Evolutionary conservation across 2,888 invertebrate genomes (phyloP).

Genomic region (Cyaniris semiargus): DNA sequence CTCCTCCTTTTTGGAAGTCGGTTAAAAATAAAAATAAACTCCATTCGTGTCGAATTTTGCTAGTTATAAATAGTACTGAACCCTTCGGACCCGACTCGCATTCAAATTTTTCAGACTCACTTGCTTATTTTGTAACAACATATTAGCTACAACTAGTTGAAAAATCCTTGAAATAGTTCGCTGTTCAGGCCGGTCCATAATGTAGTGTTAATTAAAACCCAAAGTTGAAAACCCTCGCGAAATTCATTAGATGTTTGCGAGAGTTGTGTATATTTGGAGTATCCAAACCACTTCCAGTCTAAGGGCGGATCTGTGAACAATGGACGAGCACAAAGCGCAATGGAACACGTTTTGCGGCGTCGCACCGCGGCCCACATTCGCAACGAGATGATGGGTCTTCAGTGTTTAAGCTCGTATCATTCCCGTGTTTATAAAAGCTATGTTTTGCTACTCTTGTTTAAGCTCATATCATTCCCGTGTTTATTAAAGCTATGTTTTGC

Average conservation of each 20-base stretch:
- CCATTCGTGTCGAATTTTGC: too few species aligned
- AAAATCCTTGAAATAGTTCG: neutral
- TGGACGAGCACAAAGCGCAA: constrained; percentile 75
- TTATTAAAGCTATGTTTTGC: constrained; percentile 18
- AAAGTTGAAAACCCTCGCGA: neutral
- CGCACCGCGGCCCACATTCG: constrained; percentile 72
- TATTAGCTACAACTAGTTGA: neutral
- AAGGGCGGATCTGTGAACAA: constrained; percentile 69
- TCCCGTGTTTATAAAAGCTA: constrained; percentile 19
- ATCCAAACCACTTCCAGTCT: constrained; percentile 46
- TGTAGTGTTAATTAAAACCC: constrained; percentile 4
- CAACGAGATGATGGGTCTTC: constrained; percentile 73
- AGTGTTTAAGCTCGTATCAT: constrained; percentile 41
- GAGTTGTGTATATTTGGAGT: constrained; percentile 44
- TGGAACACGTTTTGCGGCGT: constrained; percentile 69
- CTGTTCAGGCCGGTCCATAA: neutral
- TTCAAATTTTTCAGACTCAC: neutral
- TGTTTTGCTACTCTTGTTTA: constrained; percentile 15
- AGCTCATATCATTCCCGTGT: constrained; percentile 31
- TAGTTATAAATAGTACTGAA: neutral
- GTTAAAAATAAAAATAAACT: too few species aligned
- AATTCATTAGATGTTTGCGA: constrained; percentile 36
- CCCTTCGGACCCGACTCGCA: neutral
- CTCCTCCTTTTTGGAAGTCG: too few species aligned
- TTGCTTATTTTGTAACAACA: neutral